phyloP scores from a whole-genome alignment of 2,797 vertebrate species.

The Karalla daura region DNA sequence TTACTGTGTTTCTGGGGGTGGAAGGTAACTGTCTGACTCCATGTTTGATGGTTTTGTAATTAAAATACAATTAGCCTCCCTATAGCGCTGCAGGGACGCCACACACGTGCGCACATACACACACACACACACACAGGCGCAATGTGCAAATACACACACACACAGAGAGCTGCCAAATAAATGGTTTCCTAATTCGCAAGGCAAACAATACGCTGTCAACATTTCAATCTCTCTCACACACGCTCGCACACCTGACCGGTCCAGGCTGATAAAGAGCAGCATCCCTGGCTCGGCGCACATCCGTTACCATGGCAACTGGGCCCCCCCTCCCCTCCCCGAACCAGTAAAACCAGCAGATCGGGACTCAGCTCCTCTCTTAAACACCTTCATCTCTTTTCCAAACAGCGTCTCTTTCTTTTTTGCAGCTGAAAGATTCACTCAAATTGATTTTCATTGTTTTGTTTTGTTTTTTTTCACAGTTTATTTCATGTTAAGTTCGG shows the following conservation, averaged over 20 bases:
- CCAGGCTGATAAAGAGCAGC: constrained; percentile 69
- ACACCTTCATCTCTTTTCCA: constrained; percentile 10
- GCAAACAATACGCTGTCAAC: constrained; percentile 47
- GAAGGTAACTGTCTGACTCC: constrained; percentile 52
- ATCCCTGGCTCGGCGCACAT: constrained; percentile 50
- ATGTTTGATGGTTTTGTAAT: constrained; percentile 71
- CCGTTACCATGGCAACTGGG: constrained; percentile 62
- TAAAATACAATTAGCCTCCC: constrained; percentile 77
- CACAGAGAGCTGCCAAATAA: constrained; percentile 37
- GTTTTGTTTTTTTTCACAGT: too few relatives aligned
- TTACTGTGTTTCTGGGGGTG: constrained; percentile 44
- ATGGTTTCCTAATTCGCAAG: constrained; percentile 43
- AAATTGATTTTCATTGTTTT: neutral
- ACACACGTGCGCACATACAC: constrained; percentile 14
- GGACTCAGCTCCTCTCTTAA: neutral
- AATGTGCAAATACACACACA: constrained; percentile 38
- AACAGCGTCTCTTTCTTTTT: neutral
- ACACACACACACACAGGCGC: constrained; percentile 20
- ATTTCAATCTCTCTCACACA: constrained; percentile 44
- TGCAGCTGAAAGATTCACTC: constrained; percentile 14
- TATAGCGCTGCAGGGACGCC: constrained; percentile 45
- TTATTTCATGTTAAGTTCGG: too few relatives aligned
- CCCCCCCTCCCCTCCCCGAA: constrained; percentile 33
- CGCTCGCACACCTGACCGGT: constrained; percentile 47
- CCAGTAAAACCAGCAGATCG: constrained; percentile 50